These are phyloP conservation scores for Anastrepha ludens DNA, from an alignment of 1,140 invertebrate genomes.

Conservation along the genomic window DNA sequence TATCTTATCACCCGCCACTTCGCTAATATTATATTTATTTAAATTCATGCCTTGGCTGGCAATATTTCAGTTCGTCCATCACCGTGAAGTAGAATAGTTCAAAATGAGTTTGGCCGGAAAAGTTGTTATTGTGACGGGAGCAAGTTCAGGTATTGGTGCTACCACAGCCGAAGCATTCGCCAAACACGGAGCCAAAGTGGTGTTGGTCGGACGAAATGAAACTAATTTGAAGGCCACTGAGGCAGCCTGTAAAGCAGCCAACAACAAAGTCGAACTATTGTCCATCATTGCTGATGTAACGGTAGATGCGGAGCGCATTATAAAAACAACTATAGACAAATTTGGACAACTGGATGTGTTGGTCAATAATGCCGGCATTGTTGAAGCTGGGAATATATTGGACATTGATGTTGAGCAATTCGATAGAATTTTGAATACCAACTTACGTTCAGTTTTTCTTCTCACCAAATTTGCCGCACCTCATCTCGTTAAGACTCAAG, in stretches of 20 bases:
- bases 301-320: conserved; percentile 80
- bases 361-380: conserved; percentile 91
- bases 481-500: conserved; percentile 86
- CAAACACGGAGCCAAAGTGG: conserved; percentile 80
- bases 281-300: conserved; percentile 77
- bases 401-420: conserved; percentile 88
- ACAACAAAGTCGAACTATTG: conserved; percentile 65
- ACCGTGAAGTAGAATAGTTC: conserved; percentile 54
- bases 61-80: not conserved
- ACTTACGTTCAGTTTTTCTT: conserved; percentile 89
- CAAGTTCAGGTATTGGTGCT: conserved; percentile 90
- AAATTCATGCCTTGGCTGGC: not conserved
- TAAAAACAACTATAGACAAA: conserved; percentile 78
- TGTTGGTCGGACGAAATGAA: conserved; percentile 84
- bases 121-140: conserved; percentile 84
- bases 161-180: conserved; percentile 86
- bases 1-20: too few relatives aligned
- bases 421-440: conserved; percentile 89
- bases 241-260: conserved; percentile 75
- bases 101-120: conserved; percentile 75
- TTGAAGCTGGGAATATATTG: conserved; percentile 89
- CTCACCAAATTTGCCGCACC: conserved; percentile 90
- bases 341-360: conserved; percentile 82
- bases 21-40: too few relatives aligned
- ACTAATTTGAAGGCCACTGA: conserved; percentile 79